These are phyloP conservation scores for Leptinotarsa tumamoca DNA, from an alignment of 2,888 invertebrate genomes.

Conservation along the genomic window DNA sequence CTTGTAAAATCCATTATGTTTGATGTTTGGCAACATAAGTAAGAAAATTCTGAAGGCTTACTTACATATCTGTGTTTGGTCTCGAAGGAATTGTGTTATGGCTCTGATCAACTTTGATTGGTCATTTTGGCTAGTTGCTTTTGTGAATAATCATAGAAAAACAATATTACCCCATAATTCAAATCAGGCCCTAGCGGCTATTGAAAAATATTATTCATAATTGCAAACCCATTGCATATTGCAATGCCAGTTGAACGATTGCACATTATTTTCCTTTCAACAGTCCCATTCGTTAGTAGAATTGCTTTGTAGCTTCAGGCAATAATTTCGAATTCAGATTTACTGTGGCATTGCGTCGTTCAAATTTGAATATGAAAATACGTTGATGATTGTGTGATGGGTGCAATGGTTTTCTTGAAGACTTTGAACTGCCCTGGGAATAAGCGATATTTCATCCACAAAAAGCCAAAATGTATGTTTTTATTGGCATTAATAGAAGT, in stretches of 20 bases:
- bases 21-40: no score
- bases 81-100: no score
- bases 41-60: no score
- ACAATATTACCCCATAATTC: no score
- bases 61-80: no score
- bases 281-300: not conserved
- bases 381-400: not conserved
- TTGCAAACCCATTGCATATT: not conserved
- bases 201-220: not conserved
- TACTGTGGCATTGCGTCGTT: not conserved
- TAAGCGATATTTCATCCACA: no score
- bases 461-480: no score
- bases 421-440: not conserved
- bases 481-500: not conserved
- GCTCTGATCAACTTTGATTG: no score
- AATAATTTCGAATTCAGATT: slow-evolving; percentile 21
- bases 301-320: slow-evolving; percentile 6
- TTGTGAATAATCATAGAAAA: no score
- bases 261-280: slow-evolving; percentile 18
- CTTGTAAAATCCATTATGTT: no score
- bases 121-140: no score
- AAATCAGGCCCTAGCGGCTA: not conserved
- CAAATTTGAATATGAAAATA: slow-evolving; percentile 3
- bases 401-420: not conserved
- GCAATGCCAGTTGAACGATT: slow-evolving; percentile 8